Percentiles rank a stretch among this genome's conserved stretches.
Conservation (phyloP, 2,888 invertebrate genomes). For the Elysia crispata region DNA sequence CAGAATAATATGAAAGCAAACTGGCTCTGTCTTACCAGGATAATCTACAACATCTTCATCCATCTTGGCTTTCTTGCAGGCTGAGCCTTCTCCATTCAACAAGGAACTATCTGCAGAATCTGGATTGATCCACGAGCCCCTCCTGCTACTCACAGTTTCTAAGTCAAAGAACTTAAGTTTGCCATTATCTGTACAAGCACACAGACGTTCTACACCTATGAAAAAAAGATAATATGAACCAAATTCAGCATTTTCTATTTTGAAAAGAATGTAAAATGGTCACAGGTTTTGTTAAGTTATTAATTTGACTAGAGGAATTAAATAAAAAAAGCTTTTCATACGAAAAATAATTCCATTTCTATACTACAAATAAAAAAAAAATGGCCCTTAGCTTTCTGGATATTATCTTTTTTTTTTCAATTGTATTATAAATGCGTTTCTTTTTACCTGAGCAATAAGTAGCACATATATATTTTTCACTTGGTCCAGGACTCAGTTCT, state of each 20-base stretch:
- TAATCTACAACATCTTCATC: slow-evolving; percentile 55
- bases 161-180: slow-evolving; percentile 84
- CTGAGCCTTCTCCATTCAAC: slow-evolving; percentile 35
- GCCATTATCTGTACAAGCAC: slow-evolving; percentile 89
- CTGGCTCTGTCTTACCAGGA: slow-evolving; percentile 40
- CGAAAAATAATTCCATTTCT: too few species aligned
- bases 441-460: slow-evolving; percentile 89
- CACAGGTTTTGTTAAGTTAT: too few species aligned
- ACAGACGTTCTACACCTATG: slow-evolving; percentile 87
- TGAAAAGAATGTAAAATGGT: too few species aligned
- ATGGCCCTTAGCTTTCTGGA: too few species aligned
- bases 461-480: slow-evolving; percentile 84
- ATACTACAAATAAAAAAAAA: too few species aligned
- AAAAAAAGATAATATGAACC: not conserved
- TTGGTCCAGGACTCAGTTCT: slow-evolving; percentile 78
- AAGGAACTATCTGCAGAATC: slow-evolving; percentile 51
- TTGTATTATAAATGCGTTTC: too few species aligned
- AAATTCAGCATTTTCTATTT: too few species aligned
- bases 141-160: slow-evolving; percentile 32
- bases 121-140: slow-evolving; percentile 54
- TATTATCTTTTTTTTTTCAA: too few species aligned
- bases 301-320: not conserved
- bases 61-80: slow-evolving; percentile 46
- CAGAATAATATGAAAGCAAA: too few species aligned
- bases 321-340: not conserved